phyloP scores from a whole-genome alignment of 1,140 invertebrate genomes.

The Atta cephalotes region DNA sequence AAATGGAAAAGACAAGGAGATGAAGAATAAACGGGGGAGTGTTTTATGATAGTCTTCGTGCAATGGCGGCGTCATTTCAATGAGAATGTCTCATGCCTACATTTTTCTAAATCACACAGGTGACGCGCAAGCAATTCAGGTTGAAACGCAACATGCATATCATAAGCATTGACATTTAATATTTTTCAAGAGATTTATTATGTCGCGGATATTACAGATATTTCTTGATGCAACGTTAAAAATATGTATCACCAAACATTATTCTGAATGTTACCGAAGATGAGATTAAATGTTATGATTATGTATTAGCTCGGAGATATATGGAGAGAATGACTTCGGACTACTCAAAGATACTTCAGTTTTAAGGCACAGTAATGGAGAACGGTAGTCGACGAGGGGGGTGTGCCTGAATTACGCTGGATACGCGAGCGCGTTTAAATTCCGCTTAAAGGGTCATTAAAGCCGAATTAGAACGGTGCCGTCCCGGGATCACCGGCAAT shows the following conservation, averaged over 20 bases:
- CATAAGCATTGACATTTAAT: neutral
- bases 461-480: constrained; percentile 71
- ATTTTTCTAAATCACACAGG: constrained; percentile 22
- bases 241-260: neutral
- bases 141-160: neutral
- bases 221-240: neutral
- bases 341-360: neutral
- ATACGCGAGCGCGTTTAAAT: constrained; percentile 75
- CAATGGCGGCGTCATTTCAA: constrained; percentile 17
- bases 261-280: neutral
- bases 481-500: constrained; percentile 29
- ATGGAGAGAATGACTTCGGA: neutral
- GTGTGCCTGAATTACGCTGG: constrained; percentile 60
- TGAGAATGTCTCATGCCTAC: constrained; percentile 2
- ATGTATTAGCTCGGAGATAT: constrained; percentile 16
- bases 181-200: neutral
- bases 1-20: neutral
- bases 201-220: neutral
- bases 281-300: constrained; percentile 28
- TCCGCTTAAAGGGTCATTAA: constrained; percentile 81
- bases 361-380: constrained; percentile 12
- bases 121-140: constrained; percentile 13
- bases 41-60: constrained; percentile 5
- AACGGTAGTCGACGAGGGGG: constrained; percentile 44
- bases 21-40: too few relatives aligned